Evolutionary conservation across 2,888 invertebrate genomes (phyloP).

Genomic region (Pristionchus japonicus): DNA sequence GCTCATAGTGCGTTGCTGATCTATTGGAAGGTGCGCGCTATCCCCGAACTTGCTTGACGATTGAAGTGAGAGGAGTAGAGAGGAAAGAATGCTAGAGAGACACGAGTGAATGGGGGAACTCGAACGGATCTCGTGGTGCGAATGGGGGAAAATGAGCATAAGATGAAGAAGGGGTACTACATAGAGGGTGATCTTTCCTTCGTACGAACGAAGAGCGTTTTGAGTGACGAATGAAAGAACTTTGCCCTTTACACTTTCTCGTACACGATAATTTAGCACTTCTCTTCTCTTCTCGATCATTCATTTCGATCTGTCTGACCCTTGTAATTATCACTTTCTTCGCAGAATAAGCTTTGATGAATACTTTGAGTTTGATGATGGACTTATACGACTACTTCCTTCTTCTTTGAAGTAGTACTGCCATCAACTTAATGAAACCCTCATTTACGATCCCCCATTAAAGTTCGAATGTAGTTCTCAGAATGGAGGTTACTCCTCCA

Average conservation of each 20-base stretch:
- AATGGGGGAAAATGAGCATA: not conserved
- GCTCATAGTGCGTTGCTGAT: not conserved
- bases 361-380: not conserved
- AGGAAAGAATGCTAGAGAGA: not conserved
- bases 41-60: constrained; percentile 38
- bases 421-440: constrained; percentile 16
- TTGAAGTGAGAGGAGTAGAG: not conserved
- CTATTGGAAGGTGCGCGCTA: constrained; percentile 18
- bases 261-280: not conserved
- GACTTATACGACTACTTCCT: not conserved
- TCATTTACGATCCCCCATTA: not conserved
- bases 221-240: not conserved
- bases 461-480: constrained; percentile 24
- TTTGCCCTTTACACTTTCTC: not conserved
- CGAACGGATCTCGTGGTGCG: not conserved
- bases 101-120: not conserved
- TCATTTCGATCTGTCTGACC: not conserved
- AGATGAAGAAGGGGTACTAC: not conserved
- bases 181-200: not conserved
- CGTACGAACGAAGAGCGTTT: not conserved
- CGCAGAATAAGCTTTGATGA: not conserved
- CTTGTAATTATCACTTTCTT: not conserved
- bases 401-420: not conserved
- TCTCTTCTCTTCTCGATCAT: not conserved
- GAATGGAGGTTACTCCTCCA: not conserved